Base-by-base conservation (phyloP, 2,797 vertebrate species). In the Zenarchopterus dispar region DNA sequence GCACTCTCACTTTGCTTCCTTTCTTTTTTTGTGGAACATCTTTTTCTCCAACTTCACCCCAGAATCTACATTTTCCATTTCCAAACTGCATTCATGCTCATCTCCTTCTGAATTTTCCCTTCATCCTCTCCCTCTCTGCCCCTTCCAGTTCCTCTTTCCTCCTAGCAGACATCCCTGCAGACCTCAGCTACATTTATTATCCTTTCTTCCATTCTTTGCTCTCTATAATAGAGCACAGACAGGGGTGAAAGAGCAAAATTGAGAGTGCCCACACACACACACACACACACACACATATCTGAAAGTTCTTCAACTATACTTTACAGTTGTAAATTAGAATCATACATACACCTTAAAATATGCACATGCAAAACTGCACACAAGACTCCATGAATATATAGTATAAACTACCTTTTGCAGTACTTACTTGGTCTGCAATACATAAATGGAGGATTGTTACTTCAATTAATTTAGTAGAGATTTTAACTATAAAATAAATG, bases 131-230 rank as follows among this genome's bases (percentile, higher is more conserved):
- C 21, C 6, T 15, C 17, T 3, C 36, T 31, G n/a, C 24, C 10
- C 39, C 19, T 4, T 33, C 44, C 8, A 24, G 15, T 31, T 16
- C 10, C 0, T 50, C 19, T 28, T 18, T 18, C 54, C 33, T 55
- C 66, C 62, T 43, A 78, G 63, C 54, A 42, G 65, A 56, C 54
- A 73, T 71, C 77, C 75, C 77, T 63, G 69, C 62, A 81, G 67
- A 79, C 52, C 58, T 70, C 49, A 18, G 64, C 70, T 15, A 48
- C 73, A 75, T 76, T 78, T 63, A 56, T 61, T 74, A 56, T 79
- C 62, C 50, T 54, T 63, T 70, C 62, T 65, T 57, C 54, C 56
- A 62, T 47, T 56, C 56, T 47, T 66, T 62, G 16, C n/a, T 66
- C 31, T 51, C 36, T 48, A 70, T 64, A 75, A 72, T 62, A 51